Evolutionary conservation across 2,797 vertebrate genomes (phyloP), one percentile per base, ranked within the genome.

Genomic region (Botia almorhae): DNA sequence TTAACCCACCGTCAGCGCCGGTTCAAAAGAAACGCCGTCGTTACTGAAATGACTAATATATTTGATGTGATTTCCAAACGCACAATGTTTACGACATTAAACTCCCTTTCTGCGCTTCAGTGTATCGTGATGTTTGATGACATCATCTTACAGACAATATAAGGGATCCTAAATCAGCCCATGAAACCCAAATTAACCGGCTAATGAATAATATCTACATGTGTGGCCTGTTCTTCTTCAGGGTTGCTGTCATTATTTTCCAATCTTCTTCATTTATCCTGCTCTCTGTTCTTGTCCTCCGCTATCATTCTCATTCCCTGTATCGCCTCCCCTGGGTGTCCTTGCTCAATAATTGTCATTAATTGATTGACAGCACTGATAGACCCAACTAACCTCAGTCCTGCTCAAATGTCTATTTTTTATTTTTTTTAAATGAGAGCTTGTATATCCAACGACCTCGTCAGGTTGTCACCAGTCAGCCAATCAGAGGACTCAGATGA

Each of bases 311-410:
- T 95, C 94, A 95, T 95, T 94, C 95, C 93, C 93, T 88, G 85
- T 81, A 82, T 88, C 86, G 69, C 91, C 89, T 94, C 94, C 94
- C 94, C 93, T 92, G 85, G 88, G 95, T 92, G 94, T 96, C 95
- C 95, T 96, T 96, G 95, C 95, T 96, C 96, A 96, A 97, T 98
- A 97, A 98, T 98, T 97, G 96, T 97, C 96, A 97, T 97, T 98
- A 98, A 98, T 97, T 97, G 96, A 99, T 97, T 98, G 97, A 98
- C 98, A 98, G 97, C 94, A 96, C 95, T 92, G 95, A 96, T 95
- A 95, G 97, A 96, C 96, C 96, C 92, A 95, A 95, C 94, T 98
- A 96, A 99, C 96, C 97, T 94, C 93, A 90, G 94, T 95, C 94
- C 95, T 94, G 93, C 96, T 96, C 94, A 94, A 94, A 86, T 96